phyloP scores from a whole-genome alignment of 2,888 invertebrate species.

The Pristionchus mayeri region DNA sequence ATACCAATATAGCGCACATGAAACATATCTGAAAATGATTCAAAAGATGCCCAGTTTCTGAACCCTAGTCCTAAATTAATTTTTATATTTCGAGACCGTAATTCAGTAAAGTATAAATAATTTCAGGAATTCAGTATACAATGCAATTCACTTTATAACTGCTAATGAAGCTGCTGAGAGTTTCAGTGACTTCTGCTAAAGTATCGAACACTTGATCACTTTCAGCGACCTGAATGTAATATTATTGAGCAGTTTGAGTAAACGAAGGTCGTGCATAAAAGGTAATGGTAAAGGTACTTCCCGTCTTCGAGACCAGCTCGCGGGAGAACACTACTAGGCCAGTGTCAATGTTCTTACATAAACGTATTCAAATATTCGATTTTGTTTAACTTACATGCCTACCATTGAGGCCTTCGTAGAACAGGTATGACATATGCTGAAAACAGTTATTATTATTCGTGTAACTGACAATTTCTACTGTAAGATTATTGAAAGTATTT shows the following conservation, averaged over 20 bases:
- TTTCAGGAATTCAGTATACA: neutral
- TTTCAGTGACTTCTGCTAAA: neutral
- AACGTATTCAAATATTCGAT: neutral
- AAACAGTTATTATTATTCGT: neutral
- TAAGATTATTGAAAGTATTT: no score
- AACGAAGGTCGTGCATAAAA: no score
- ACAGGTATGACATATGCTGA: neutral
- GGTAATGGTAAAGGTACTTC: no score
- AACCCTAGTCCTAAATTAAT: neutral
- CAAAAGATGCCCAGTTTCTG: no score
- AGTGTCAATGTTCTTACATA: no score
- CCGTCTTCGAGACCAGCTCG: no score
- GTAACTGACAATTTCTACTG: no score
- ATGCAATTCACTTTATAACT: neutral
- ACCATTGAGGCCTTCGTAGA: neutral
- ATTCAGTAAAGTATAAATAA: neutral
- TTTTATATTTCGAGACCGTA: neutral
- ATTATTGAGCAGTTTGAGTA: no score
- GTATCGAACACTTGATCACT: neutral
- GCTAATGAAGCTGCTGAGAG: neutral
- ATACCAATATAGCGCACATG: no score
- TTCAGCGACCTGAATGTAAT: neutral
- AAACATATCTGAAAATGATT: no score
- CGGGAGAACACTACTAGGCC: no score
- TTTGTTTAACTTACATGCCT: neutral